phyloP scores from a whole-genome alignment of 2,888 invertebrate species.

The Xestia rhomboidea region DNA sequence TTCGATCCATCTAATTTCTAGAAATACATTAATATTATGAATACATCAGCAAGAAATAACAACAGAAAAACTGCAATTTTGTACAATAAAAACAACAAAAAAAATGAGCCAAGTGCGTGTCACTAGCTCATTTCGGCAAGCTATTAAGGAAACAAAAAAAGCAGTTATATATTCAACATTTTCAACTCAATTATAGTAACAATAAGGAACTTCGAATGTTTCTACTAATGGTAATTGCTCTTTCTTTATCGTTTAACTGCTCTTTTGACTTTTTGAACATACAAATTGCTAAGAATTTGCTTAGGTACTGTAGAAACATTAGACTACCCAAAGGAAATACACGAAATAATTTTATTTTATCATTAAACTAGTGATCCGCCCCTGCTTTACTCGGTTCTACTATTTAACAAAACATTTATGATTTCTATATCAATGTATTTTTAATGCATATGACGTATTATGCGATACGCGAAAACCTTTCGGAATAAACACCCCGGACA shows the following conservation, averaged over 20 bases:
- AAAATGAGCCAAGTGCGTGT: conserved; percentile 47
- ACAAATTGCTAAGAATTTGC: neutral
- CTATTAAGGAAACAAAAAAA: conserved; percentile 38
- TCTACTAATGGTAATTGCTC: conserved; percentile 10
- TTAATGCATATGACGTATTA: neutral
- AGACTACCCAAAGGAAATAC: neutral
- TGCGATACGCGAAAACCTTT: too few species aligned
- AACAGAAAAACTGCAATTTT: conserved; percentile 5
- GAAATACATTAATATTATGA: neutral
- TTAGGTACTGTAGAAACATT: neutral
- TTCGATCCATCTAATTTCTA: neutral
- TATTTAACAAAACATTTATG: neutral
- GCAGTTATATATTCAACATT: conserved; percentile 25
- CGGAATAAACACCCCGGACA: too few species aligned
- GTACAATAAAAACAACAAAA: conserved; percentile 20
- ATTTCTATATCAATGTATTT: neutral
- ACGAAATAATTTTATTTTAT: neutral
- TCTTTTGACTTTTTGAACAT: conserved; percentile 26
- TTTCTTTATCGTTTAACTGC: conserved; percentile 23
- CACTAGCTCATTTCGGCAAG: conserved; percentile 4
- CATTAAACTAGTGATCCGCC: neutral
- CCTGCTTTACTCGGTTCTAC: neutral
- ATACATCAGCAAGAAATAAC: neutral
- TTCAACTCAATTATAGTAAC: conserved; percentile 25
- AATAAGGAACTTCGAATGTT: conserved; percentile 31